phyloP scores from a whole-genome alignment of 1,140 invertebrate genomes.

The Melipona quadrifasciata region DNA sequence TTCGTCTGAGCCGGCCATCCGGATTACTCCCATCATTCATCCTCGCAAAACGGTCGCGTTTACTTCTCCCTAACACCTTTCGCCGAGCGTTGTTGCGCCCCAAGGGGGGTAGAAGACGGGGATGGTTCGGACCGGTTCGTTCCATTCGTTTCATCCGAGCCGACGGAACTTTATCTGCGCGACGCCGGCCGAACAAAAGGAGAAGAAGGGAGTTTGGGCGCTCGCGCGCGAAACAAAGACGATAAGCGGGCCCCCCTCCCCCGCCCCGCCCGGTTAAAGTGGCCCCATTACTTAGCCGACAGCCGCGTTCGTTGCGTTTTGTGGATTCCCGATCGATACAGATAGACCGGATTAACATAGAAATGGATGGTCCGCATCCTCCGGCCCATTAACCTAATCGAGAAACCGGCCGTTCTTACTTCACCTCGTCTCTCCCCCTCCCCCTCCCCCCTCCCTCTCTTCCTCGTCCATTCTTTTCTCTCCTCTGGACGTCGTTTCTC shows the following conservation, averaged over 20 bases:
- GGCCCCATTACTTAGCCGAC: constrained; percentile 35
- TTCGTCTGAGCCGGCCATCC: constrained; percentile 6
- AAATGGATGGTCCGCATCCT: constrained; percentile 55
- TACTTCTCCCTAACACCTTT: constrained; percentile 20
- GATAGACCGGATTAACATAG: constrained; percentile 62
- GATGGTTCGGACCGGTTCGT: not conserved
- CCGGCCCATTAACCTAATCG: constrained; percentile 62
- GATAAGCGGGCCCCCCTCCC: not conserved
- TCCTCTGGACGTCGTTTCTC: not conserved
- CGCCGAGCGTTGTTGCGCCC: too few relatives aligned
- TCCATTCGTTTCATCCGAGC: not conserved
- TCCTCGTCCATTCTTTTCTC: not conserved
- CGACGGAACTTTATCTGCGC: constrained; percentile 8
- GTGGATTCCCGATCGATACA: constrained; percentile 47
- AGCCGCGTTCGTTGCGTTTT: constrained; percentile 26
- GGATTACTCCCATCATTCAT: constrained; percentile 30
- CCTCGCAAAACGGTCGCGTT: constrained; percentile 23
- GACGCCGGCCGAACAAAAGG: not conserved
- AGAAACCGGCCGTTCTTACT: constrained; percentile 30
- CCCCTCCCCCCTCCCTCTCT: too few relatives aligned
- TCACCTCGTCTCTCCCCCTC: constrained; percentile 8
- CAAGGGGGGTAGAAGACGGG: too few relatives aligned
- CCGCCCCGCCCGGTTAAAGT: not conserved
- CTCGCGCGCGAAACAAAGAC: not conserved
- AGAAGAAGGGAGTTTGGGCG: not conserved